Base-by-base conservation (phyloP, 2,113 vertebrate species). In the Clarias gariepinus region DNA sequence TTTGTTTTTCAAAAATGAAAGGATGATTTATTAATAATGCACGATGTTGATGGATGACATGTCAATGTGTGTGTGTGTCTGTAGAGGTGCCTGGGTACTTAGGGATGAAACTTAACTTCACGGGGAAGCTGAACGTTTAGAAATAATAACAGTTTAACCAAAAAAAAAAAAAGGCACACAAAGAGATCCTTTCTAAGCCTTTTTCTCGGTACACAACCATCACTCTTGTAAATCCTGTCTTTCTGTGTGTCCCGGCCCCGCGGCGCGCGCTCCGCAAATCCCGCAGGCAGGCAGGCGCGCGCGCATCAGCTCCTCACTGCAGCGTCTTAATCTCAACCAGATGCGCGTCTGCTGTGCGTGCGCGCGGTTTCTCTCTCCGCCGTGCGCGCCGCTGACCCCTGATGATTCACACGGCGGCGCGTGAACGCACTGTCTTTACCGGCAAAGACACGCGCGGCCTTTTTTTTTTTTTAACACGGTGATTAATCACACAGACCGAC, bases 401-500 rank as follows among this genome's bases (percentile, higher is more conserved):
- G 52, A 66, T 66, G 52, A 47, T 55, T 80, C 84, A 89, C 85
- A 87, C 85, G 66, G 63, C 30, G 81, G 64, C 81, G 68, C 82
- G 58, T 89, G 64, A 90, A 82, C 87, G 90, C 88, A 91, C 86
- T 82, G 53, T 87, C 47, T 86, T 57, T 86, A 82, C 85, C 85
- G 61, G 84, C 84, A 88, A 84, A 87, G 78, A 74, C 83, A 88
- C 91, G 91, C 88, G 90, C 18, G 85, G 81, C 36, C 87, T 92
- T 47, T 47, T 47, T 47, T 47, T 47, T 8, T 47, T 47, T 87
- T 0, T 41, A 25, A 69, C 91, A 76, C n/a, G 89, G 90, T 57
- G 85, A 94, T 95, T 91, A 90, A 94, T 94, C 93, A 94, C 92
- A 88, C 90, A 85, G 91, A 91, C 89, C 77, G 89, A 83, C 89